phyloP scores from a whole-genome alignment of 2,113 vertebrate genomes.

The Ctenomys sociabilis region DNA sequence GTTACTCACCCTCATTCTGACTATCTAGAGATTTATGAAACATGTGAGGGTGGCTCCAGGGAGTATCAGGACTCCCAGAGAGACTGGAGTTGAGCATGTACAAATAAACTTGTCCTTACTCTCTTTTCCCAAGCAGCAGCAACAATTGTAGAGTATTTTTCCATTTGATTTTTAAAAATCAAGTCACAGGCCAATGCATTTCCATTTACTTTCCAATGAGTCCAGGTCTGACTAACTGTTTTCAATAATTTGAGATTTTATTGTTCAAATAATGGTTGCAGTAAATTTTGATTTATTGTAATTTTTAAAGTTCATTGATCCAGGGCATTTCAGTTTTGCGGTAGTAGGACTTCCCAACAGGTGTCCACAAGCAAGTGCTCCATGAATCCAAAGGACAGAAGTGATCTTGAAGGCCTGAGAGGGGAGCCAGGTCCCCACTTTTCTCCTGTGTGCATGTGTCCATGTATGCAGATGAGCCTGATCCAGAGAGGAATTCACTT shows the following conservation, averaged over 20 bases:
- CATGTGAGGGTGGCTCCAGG: fast-evolving
- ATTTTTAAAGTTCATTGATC: background rate
- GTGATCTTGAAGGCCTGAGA: background rate
- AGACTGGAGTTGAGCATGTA: background rate
- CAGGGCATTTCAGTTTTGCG: background rate
- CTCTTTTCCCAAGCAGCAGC: background rate
- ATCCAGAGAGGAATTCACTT: background rate
- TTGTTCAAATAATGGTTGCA: background rate
- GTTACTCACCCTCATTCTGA: background rate
- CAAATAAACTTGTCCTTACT: background rate
- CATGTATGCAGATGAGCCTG: background rate
- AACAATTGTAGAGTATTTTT: fast-evolving
- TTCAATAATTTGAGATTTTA: background rate
- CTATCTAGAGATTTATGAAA: background rate
- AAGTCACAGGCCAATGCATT: background rate
- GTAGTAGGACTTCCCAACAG: background rate
- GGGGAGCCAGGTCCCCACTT: background rate
- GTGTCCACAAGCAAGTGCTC: background rate
- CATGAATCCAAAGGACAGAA: background rate
- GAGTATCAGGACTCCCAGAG: fast-evolving
- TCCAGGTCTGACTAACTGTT: background rate
- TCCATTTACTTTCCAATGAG: background rate
- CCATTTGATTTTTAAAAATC: background rate
- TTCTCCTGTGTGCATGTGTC: background rate
- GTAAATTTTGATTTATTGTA: background rate